Conservation (phyloP, 2,888 invertebrate species). For the Drosophila mercatorum region DNA sequence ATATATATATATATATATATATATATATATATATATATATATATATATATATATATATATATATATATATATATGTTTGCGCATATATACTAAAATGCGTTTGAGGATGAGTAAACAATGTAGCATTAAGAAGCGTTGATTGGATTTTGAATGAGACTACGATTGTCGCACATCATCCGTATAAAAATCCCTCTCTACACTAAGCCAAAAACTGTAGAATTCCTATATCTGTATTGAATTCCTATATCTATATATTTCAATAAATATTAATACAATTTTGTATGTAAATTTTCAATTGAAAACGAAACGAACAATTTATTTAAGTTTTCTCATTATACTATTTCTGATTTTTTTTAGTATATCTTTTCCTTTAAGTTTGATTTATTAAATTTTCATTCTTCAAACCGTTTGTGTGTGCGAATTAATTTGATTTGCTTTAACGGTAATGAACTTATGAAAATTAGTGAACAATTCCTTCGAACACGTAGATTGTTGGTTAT, state of each 20-base stretch:
- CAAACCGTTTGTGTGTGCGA: neutral
- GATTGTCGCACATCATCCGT: constrained; percentile 34
- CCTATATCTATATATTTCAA: neutral
- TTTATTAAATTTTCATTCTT: constrained; percentile 34
- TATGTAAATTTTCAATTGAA: neutral
- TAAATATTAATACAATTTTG: neutral
- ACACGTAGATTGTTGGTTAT: neutral
- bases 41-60: constrained; percentile 27
- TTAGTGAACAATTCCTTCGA: neutral
- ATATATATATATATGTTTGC: constrained; percentile 31
- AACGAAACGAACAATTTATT: too few species aligned
- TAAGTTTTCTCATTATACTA: neutral
- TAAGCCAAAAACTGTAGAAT: constrained; percentile 16
- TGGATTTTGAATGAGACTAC: constrained; percentile 64
- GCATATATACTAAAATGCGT: neutral
- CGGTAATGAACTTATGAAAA: neutral
- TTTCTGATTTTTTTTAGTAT: constrained; percentile 3
- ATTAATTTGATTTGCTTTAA: neutral
- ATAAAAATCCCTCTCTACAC: constrained; percentile 32
- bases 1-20: constrained; percentile 31
- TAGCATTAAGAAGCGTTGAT: constrained; percentile 60
- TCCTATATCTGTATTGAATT: neutral
- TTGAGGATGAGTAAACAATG: constrained; percentile 34
- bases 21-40: constrained; percentile 14
- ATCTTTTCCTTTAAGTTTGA: constrained; percentile 7